Evolutionary conservation across 2,888 invertebrate genomes (phyloP), one percentile per base, ranked within the genome.

Genomic region (Cosmorhoe ocellata): DNA sequence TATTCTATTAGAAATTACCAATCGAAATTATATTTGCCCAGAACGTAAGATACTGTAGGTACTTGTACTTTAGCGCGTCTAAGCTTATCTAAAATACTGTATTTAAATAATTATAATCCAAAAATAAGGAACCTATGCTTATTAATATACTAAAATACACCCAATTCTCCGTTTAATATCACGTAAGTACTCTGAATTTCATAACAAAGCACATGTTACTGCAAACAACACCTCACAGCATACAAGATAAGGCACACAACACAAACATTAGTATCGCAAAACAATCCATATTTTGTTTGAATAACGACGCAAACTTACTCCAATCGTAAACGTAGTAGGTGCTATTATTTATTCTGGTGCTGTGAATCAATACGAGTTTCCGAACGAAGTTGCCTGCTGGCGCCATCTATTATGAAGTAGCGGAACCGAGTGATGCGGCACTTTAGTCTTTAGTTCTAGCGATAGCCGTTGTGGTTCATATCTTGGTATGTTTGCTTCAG

Each of bases 271-370:
- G 57, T 79, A 80, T 79, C 77, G 58, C 66, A 60, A 67, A 69
- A 78, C 69, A 79, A 78, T 81, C 79, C 79, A 82, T 83, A 81
- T 71, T 63, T 61, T 75, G 76, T 81, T 78, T 75, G 51, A 71
- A 65, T 71, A 65, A 56, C 56, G 47, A 71, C 72, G 74, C 75
- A 74, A 67, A 62, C 53, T 37, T 32, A 32, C 31, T 39, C 24
- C 30, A 30, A 39, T 51, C 63, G 69, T 76, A 81, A 79, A 30
- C 13, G 32, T 37, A 33, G 40, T 22, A 27, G 22, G 18, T 27
- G 10, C 39, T 44, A 8, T 32, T 41, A 49, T 46, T 46, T 44
- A 46, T 41, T 45, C 41, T 42, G 32, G 22, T 8, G 38, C 43
- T 22, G 39, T 11, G 50, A 50, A 50, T 52, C 51, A 48, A 51